Evolutionary conservation across 2,113 vertebrate genomes (phyloP), one percentile per base, ranked within the genome.

Genomic region (Periophthalmus modestus): DNA sequence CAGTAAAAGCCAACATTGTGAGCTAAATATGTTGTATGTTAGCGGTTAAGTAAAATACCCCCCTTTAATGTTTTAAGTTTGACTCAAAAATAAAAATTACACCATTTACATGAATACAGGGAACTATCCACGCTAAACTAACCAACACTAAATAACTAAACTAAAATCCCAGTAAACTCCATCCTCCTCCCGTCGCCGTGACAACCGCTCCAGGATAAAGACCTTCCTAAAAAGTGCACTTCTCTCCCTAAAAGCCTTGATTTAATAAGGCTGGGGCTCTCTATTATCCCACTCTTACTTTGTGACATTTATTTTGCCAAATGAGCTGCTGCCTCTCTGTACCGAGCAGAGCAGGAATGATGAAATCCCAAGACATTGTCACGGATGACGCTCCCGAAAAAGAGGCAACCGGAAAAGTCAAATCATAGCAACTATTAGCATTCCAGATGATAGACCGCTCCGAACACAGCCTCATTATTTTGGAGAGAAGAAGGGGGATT

Each of bases 121-220:
- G 1, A 13, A 23, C 55, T 6, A 2, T 24, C 57, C 57, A 28
- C 28, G 3, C 28, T 28, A 28, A 28, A 63, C 68, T 0, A 68
- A 80, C 75, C 85, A 74, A 71, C 68, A 68, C 46, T 73, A 70
- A 81, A 77, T 28, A 14, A 59, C 55, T 71, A 85, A 81, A 79
- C 77, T 63, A 75, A 72, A 87, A 71, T 65, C 14, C 28, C 77
- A 72, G 62, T 68, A 74, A 79, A 71, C 33, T 18, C n/a, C 54
- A 36, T 13, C 73, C 71, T 73, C 36, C 34, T 12, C 0, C 16
- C 3, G 69, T 69, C 66, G 74, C 71, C 58, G 19, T 66, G 68
- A 80, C 75, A 33, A 73, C 71, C 47, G 66, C 72, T 68, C 75
- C 0, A 50, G 82, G 89, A 87, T 83, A 85, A 86, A 90, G 68